phyloP scores from a whole-genome alignment of 2,113 vertebrate species.

The Machaerirhynchus nigripectus region DNA sequence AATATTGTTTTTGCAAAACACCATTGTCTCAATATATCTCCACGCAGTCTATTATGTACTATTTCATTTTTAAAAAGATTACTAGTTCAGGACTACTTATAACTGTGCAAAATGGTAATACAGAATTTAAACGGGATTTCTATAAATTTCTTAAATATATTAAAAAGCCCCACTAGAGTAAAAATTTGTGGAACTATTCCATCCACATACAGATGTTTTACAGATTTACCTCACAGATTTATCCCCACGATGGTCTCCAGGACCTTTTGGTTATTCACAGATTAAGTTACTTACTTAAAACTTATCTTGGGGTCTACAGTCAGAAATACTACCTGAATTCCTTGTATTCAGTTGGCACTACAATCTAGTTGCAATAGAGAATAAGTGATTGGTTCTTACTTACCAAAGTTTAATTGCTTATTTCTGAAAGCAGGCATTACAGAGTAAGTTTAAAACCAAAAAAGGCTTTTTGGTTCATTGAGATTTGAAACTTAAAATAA shows the following conservation, averaged over 20 bases:
- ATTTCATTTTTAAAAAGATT: not conserved
- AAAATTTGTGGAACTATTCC: not conserved
- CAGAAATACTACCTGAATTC: not conserved
- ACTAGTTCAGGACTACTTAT: not conserved
- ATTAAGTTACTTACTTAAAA: not conserved
- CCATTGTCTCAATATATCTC: not conserved
- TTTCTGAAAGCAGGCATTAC: not conserved
- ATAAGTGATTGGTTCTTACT: not conserved
- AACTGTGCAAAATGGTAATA: not conserved
- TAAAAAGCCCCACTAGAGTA: not conserved
- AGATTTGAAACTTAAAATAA: not conserved
- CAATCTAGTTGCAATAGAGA: not conserved
- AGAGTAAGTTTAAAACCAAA: not conserved
- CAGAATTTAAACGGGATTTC: not conserved
- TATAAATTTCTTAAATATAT: not conserved
- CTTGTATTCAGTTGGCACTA: not conserved
- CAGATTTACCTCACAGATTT: not conserved
- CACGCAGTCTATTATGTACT: not conserved
- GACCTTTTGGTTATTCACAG: not conserved
- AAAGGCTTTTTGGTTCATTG: not conserved
- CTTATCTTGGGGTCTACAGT: not conserved
- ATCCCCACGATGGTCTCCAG: not conserved
- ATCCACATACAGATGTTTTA: not conserved
- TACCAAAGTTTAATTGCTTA: not conserved
- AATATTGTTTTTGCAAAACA: not conserved